Evolutionary conservation across 2,888 invertebrate species (phyloP), one percentile per base, ranked within the genome.

Genomic region (Dynastes hyllus): DNA sequence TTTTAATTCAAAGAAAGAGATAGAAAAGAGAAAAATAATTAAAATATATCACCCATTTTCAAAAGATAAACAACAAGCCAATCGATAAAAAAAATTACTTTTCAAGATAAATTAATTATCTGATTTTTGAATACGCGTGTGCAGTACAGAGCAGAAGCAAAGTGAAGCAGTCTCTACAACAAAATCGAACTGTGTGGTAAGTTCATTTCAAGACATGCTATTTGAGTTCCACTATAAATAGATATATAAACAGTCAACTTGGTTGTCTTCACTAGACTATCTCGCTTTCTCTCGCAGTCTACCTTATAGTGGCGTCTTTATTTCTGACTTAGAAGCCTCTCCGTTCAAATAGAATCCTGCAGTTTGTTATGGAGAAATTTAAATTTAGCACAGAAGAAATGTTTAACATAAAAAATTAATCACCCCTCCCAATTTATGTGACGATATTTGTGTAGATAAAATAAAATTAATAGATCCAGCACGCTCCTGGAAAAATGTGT

Each of bases 211-310:
- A 77, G 77, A 75, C 67, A 78, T 78, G 77, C 80, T 80, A 80
- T 80, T 80, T 80, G 77, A 75, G 80, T 80, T 73, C 66, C 78
- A 66, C 80, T 80, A 80, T 78, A 65, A 73, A 75, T 80, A 80
- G 80, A 80, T 63, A 53, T 65, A 66, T 78, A 78, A 78, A 78
- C 71, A 78, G 65, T 76, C 76, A 76, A 67, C 76, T 76, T 53
- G 67, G 67, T 76, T 79, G 76, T 79, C 76, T 69, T 76, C 79
- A 45, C 50, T n/a, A 22, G 37, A 63, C 65, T 71, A 40, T 65
- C 70, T 65, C 73, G 61, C 73, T 76, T 32, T 22, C 22, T 2
- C 61, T 22, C 11, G 22, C 5, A 1, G 40, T 32, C 2, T 2
- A 27, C 22, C 27, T 1, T 16, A 27, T 75, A 22, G 1, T 8